Percentiles rank a stretch among this genome's conserved stretches.
phyloP scores from a whole-genome alignment of 2,888 invertebrate genomes.

The Hypsopygia costalis region DNA sequence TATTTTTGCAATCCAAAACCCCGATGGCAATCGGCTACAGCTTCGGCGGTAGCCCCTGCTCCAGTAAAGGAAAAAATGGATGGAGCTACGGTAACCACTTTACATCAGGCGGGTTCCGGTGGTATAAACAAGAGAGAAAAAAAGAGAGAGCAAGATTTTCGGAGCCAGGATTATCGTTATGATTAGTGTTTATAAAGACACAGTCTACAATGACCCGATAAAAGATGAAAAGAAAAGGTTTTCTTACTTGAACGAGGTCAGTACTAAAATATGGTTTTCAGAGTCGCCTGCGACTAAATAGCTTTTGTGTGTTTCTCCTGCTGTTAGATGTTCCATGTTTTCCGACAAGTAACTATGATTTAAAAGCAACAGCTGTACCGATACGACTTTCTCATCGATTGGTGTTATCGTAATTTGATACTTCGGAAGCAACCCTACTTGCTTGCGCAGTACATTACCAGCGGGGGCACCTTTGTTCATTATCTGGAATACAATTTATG shows the following conservation, averaged over 20 bases:
- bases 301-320: slow-evolving; percentile 74
- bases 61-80: too few species aligned
- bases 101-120: too few species aligned
- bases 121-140: too few species aligned
- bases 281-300: slow-evolving; percentile 84
- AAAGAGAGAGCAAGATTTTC: too few species aligned
- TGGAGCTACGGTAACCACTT: too few species aligned
- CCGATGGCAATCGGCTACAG: too few species aligned
- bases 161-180: too few species aligned
- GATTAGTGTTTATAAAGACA: too few species aligned
- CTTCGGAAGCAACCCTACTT: slow-evolving; percentile 82
- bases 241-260: slow-evolving; percentile 78
- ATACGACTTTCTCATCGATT: slow-evolving; percentile 44
- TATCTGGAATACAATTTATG: slow-evolving; percentile 79
- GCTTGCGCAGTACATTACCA: slow-evolving; percentile 83
- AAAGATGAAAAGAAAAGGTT: too few species aligned
- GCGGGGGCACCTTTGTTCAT: slow-evolving; percentile 87
- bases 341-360: slow-evolving; percentile 68
- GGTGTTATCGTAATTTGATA: slow-evolving; percentile 73
- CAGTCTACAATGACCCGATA: too few species aligned
- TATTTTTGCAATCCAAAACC: too few species aligned
- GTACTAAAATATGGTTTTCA: slow-evolving; percentile 80
- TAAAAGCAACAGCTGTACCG: slow-evolving; percentile 49
- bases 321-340: slow-evolving; percentile 61
- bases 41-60: too few species aligned